Conservation (phyloP, 2,888 invertebrate genomes). For the Spisula solida region DNA sequence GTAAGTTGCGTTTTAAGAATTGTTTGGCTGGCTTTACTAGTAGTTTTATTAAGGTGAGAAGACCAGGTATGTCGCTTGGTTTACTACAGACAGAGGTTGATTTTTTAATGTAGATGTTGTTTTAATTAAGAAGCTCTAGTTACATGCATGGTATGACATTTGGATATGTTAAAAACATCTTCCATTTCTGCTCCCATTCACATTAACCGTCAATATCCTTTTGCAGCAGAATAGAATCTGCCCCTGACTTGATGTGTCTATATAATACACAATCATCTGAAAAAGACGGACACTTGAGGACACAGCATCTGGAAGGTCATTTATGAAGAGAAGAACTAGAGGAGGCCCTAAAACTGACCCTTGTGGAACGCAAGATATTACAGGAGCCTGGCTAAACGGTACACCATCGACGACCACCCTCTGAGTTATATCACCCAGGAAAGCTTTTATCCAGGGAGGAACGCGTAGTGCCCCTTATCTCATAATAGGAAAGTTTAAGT, state of each 20-base stretch:
- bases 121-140: background rate
- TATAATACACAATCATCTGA: no score
- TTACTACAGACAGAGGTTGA: no score
- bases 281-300: background rate
- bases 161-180: background rate
- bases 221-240: background rate
- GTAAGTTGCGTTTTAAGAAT: background rate
- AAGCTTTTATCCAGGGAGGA: no score
- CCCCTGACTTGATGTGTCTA: background rate
- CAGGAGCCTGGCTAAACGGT: slow-evolving; percentile 22
- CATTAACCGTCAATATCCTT: background rate
- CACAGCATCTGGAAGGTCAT: background rate
- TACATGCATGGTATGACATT: background rate
- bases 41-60: no score
- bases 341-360: background rate
- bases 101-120: background rate
- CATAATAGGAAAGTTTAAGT: no score
- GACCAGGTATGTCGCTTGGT: no score
- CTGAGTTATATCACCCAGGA: slow-evolving; percentile 42
- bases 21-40: background rate
- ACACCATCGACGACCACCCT: slow-evolving; percentile 43
- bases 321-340: slow-evolving; percentile 1
- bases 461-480: slow-evolving; percentile 24
- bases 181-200: no score
- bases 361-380: no score